Base-by-base conservation (phyloP, 2,888 invertebrate genomes). In the Acanthosepion pharaonis region DNA sequence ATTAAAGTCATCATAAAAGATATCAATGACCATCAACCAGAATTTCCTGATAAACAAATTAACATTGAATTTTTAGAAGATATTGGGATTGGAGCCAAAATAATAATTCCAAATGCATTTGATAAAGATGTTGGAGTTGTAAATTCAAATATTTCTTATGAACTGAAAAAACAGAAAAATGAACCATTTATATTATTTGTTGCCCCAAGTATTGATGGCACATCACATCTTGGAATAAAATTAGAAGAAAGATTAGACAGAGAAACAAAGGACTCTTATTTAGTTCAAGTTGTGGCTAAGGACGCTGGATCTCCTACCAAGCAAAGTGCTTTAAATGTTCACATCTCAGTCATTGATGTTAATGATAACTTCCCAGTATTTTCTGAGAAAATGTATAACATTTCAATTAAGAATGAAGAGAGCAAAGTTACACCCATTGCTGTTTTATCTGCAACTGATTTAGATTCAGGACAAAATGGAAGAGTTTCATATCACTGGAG, bases 351-450 rank as follows among this genome's bases (percentile, higher is more conserved):
- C 20, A 99, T 99, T 96, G 99, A 99, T 97, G 99, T 99, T 96
- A 99, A 99, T 98, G 99, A 99, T 98, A 99, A 99, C 98, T 99
- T 99, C 93, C 99, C 99, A 5, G 99, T 99, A 96, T 99, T 99
- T 98, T 99, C 99, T 98, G 95, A 96, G 94, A 94, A 95, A 23
- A 96, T 96, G 15, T 97, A 96, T 94, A 78, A 78, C 33, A 78
- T 78, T 78, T 78, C 78, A 15, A 78, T 78, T 9, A 78, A 78
- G n/a, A 78, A 78, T 78, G n/a, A 78, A 78, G 78, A 33, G 1
- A 78, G 78, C 11, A 78, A 33, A 78, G n/a, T n/a, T 15, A 78
- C n/a, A n/a, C 78, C 78, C 0, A 78, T 78, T 78, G 78, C 15
- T 78, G 33, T 3, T 78, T 1, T 78, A 78, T 78, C 78, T 1